Evolutionary conservation across 2,113 vertebrate genomes (phyloP).

Genomic region (Gnathonemus echidnorhynchus): DNA sequence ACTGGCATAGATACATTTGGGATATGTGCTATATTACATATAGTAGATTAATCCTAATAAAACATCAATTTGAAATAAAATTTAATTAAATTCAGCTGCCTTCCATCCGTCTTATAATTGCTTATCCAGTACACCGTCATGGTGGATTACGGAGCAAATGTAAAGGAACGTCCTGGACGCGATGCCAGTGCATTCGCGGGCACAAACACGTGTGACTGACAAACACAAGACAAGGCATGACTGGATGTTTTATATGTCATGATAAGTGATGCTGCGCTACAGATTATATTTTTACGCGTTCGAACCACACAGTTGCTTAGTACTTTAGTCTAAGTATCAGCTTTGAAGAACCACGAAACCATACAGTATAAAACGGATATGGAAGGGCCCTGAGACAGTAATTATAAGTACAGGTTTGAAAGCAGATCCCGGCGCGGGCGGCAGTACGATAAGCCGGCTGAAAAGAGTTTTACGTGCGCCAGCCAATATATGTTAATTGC

Average conservation of each 20-base stretch:
- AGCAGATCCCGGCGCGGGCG: neutral
- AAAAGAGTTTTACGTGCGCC: neutral
- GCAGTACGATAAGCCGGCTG: neutral
- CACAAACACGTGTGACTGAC: neutral
- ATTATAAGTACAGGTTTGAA: neutral
- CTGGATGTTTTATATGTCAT: neutral
- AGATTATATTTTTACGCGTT: neutral
- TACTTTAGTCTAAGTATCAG: neutral
- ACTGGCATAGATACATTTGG: neutral
- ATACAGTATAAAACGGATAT: neutral
- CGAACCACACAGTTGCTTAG: neutral
- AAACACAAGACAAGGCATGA: neutral
- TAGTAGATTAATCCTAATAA: neutral
- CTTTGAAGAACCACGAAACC: neutral
- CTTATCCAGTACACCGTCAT: neutral
- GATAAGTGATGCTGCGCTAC: neutral
- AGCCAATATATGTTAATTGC: slow-evolving; percentile 34
- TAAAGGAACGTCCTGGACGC: neutral
- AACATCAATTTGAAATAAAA: neutral
- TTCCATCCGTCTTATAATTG: neutral
- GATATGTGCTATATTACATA: neutral
- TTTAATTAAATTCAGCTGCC: neutral
- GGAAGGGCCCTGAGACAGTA: neutral
- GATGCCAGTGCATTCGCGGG: neutral
- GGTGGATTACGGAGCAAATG: neutral